Percentiles rank a stretch among this genome's conserved stretches.
These are phyloP conservation scores for Acanthochromis polyacanthus DNA, from an alignment of 2,113 vertebrate species.

Conservation along the genomic window DNA sequence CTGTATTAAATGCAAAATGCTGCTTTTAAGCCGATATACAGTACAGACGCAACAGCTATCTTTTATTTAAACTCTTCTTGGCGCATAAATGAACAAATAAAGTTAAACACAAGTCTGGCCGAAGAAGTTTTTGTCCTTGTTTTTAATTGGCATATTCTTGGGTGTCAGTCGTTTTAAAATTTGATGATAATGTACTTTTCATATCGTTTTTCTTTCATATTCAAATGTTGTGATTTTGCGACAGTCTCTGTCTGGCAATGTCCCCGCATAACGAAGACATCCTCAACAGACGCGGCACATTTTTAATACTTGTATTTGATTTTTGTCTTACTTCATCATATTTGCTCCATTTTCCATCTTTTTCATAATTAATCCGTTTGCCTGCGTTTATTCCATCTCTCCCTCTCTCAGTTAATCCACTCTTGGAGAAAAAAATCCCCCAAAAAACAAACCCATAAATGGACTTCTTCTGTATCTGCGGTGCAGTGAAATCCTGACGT, in stretches of 20 bases:
- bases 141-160: neutral
- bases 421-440: neutral
- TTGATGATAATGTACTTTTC: conserved; percentile 33
- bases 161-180: conserved; percentile 1
- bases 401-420: conserved; percentile 32
- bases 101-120: neutral
- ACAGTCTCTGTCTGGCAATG: neutral
- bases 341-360: conserved; percentile 38
- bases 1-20: no score
- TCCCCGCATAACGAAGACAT: conserved; percentile 1
- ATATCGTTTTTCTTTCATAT: conserved; percentile 24
- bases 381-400: conserved; percentile 28
- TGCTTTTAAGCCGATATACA: neutral
- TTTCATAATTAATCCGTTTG: conserved; percentile 57
- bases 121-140: conserved; percentile 18
- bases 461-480: conserved; percentile 4
- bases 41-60: neutral
- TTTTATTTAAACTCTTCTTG: neutral
- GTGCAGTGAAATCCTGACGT: neutral
- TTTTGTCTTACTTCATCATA: conserved; percentile 44
- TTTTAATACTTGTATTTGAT: conserved; percentile 28
- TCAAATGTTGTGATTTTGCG: conserved; percentile 16
- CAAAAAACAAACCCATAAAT: conserved; percentile 19
- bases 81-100: no score
- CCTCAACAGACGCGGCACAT: conserved; percentile 33